These are phyloP conservation scores for Sebastes matsubarae DNA, from an alignment of 2,797 vertebrate species.

Conservation along the genomic window DNA sequence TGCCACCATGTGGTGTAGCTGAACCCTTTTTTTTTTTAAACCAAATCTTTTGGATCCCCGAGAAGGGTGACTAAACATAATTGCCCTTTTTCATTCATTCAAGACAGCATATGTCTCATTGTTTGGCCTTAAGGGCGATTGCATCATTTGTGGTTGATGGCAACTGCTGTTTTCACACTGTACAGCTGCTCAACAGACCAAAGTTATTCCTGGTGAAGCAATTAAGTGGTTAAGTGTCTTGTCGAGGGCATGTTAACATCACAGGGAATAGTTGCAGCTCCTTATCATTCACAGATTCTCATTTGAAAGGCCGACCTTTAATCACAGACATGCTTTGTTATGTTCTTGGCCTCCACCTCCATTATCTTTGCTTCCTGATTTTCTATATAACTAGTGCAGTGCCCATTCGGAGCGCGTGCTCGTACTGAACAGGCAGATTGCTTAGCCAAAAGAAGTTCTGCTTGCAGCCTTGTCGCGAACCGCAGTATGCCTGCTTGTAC, in stretches of 20 bases:
- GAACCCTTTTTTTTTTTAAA: background rate
- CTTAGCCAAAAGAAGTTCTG: rapidly evolving
- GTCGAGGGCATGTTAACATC: background rate
- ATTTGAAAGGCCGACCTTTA: background rate
- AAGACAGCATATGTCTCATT: background rate
- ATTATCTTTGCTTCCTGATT: background rate
- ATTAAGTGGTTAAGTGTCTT: background rate
- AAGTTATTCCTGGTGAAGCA: background rate
- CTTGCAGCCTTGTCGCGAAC: too few relatives aligned
- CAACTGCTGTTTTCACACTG: background rate
- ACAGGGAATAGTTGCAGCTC: background rate
- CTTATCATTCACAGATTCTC: background rate
- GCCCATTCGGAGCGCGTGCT: too few relatives aligned
- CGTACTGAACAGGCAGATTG: too few relatives aligned
- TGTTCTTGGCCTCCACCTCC: background rate
- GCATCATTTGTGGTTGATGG: background rate
- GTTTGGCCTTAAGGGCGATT: background rate
- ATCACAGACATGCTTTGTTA: background rate
- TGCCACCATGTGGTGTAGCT: conserved; percentile 62
- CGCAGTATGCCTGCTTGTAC: too few relatives aligned
- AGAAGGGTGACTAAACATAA: conserved; percentile 4
- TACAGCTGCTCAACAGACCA: conserved; percentile 6
- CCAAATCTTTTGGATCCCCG: background rate
- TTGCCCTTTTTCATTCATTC: background rate
- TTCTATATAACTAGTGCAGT: background rate